A percentile compares a stretch with the other conserved stretches of the same genome.
Evolutionary conservation across 2,888 invertebrate species (phyloP).

Genomic region (Cylindroiulus punctatus): DNA sequence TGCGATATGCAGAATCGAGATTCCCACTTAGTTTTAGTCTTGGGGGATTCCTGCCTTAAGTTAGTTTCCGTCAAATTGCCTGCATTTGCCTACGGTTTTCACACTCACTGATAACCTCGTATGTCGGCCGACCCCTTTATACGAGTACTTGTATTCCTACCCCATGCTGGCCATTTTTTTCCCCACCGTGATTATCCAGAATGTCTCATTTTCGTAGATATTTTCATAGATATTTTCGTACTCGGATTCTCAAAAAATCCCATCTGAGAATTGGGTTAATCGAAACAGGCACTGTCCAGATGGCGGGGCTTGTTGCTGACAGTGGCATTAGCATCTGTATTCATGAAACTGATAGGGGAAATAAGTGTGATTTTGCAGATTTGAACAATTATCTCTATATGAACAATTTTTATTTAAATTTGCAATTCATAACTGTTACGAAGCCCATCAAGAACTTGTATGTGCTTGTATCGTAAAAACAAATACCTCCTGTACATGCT

Average conservation of each 20-base stretch:
- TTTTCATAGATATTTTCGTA: background rate
- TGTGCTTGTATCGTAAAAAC: no score
- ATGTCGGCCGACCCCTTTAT: background rate
- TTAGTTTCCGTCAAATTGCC: slow-evolving; percentile 22
- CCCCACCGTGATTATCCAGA: background rate
- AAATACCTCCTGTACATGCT: no score
- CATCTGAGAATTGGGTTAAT: background rate
- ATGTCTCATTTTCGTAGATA: no score
- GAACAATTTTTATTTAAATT: no score
- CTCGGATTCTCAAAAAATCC: background rate
- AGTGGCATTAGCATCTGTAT: no score
- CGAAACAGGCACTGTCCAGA: slow-evolving; percentile 17
- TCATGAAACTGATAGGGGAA: no score
- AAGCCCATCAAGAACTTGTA: no score
- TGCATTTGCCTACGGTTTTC: slow-evolving; percentile 16
- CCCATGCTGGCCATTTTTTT: background rate
- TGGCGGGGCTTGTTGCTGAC: background rate
- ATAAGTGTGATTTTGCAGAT: no score
- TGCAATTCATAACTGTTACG: no score
- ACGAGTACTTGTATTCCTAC: background rate
- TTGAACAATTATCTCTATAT: no score
- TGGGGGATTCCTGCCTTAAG: slow-evolving; percentile 5
- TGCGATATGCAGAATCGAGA: slow-evolving; percentile 42
- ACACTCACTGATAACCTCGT: slow-evolving; percentile 8
- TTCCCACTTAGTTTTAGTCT: slow-evolving; percentile 34